Base-by-base conservation (phyloP, 2,113 vertebrate genomes). In the Patagioenas fasciata region DNA sequence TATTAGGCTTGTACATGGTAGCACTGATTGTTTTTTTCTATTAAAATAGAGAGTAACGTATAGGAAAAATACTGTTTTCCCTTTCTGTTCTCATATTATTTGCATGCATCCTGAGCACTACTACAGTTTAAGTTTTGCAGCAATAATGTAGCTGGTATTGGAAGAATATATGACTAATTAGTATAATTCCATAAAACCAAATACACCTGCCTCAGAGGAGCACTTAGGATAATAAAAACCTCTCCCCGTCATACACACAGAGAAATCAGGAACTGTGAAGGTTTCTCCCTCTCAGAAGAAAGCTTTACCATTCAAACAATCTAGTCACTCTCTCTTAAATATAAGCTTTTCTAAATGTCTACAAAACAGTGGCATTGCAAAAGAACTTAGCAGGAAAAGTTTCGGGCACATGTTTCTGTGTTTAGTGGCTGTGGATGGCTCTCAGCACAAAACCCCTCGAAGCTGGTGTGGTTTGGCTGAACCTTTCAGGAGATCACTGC, bases 11-110 rank as follows among this genome's bases (percentile, higher is more conserved):
- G 77, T 88, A 92, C 89, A 73, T 91, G 90, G 96, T 91, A 95
- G 56, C 69, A 86, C 80, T 89, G 96, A 96, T 89, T 87, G 74
- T 91, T 29, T 96, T 47, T 97, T 98, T 97, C 77, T 83, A 69
- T 94, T 96, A 97, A 96, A 97, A 96, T 72, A 96, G 85, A 91
- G 80, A 94, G 32, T 58, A 94, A 89, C 36, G 40, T 89, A 36
- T 40, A 69, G 61, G 75, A 93, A 95, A 95, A 97, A 58, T 54
- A 83, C 84, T 91, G 64, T 74, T 91, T 96, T 91, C 77, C 70
- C 38, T 81, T 83, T 66, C 57, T 95, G 79, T 89, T 96, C 61
- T 42, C 48, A 1, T 62, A 62, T 83, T 96, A 94, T 90, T 95
- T 71, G 70, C 58, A 50, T 72, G 91, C 87, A 72, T 96, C 78